phyloP scores from a whole-genome alignment of 2,113 vertebrate genomes.

The Pipa parva region DNA sequence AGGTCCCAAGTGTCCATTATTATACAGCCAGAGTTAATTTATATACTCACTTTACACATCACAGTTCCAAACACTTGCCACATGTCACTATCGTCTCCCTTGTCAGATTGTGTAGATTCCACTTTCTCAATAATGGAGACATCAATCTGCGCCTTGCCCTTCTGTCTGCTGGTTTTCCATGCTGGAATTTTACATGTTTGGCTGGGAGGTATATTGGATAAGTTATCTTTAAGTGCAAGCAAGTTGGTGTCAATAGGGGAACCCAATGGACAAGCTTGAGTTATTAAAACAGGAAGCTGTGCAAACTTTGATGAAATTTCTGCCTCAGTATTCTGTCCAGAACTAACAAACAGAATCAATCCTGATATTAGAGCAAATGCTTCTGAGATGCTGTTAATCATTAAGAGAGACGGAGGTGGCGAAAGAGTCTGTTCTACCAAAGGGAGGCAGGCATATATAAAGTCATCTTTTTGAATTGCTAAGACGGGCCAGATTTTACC shows the following conservation, averaged over 20 bases:
- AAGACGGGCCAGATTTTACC: conserved; percentile 82
- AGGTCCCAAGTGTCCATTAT: no score
- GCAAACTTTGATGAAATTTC: conserved; percentile 66
- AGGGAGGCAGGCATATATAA: conserved; percentile 76
- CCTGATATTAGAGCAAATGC: conserved; percentile 75
- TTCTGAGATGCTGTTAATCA: conserved; percentile 75
- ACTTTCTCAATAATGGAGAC: conserved; percentile 80
- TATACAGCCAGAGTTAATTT: no score
- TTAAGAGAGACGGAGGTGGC: conserved; percentile 72
- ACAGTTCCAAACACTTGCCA: conserved; percentile 89
- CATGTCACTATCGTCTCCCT: conserved; percentile 69
- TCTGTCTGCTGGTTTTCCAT: conserved; percentile 78
- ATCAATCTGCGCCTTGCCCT: conserved; percentile 80
- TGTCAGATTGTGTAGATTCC: conserved; percentile 85
- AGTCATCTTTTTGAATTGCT: conserved; percentile 65
- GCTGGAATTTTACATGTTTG: conserved; percentile 77
- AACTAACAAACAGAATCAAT: conserved; percentile 70
- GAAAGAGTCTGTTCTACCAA: conserved; percentile 76
- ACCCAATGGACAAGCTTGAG: conserved; percentile 83
- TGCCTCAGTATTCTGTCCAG: conserved; percentile 64
- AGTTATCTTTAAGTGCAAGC: conserved; percentile 53
- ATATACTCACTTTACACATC: conserved; percentile 81
- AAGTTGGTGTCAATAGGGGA: conserved; percentile 75
- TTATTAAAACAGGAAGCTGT: conserved; percentile 69
- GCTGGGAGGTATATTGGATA: conserved; percentile 48